Conservation (phyloP, 2,113 vertebrate genomes). For the cat (Felis catus) region F.catus_Fca126_mat1.0 CM031414.1:79372001-79372500, state of each 20-base stretch:
- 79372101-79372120: slow-evolving; percentile 36
- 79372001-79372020: slow-evolving; percentile 98
- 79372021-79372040: slow-evolving; percentile 98
- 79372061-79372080: slow-evolving; percentile 73
- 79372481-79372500: slow-evolving; percentile 64
- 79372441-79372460: slow-evolving; percentile 79
- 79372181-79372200: not conserved
- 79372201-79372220: not conserved
- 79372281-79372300: slow-evolving; percentile 29
- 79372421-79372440: slow-evolving; percentile 86
- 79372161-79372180: not conserved
- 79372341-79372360: not conserved
- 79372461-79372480: slow-evolving; percentile 77
- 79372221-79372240: slow-evolving; percentile 37
- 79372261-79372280: slow-evolving; percentile 22
- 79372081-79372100: slow-evolving; percentile 42
- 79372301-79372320: not conserved
- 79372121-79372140: slow-evolving; percentile 25
- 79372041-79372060: slow-evolving; percentile 94
- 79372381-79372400: slow-evolving; percentile 90
- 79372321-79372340: slow-evolving; percentile 38
- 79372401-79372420: slow-evolving; percentile 89
- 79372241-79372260: not conserved
- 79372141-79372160: slow-evolving; percentile 36
- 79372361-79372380: slow-evolving; percentile 72